phyloP scores from a whole-genome alignment of 2,888 invertebrate genomes.

The Theretra japonica region DNA sequence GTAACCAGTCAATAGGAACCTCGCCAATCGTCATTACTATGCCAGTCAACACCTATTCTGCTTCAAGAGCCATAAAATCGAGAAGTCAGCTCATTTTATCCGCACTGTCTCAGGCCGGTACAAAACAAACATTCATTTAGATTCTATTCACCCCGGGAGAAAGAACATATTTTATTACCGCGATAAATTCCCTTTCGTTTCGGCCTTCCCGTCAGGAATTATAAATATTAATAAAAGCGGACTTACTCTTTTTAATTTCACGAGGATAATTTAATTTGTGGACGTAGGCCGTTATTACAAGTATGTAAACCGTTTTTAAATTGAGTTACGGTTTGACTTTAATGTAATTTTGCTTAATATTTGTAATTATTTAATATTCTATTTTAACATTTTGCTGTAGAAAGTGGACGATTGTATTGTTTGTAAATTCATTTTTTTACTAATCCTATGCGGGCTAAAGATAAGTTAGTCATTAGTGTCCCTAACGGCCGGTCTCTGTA shows the following conservation, averaged over 20 bases:
- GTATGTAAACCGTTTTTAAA: neutral
- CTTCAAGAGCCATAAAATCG: neutral
- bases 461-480: neutral
- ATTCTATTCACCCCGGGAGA: constrained; percentile 16
- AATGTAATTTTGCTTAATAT: neutral
- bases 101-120: constrained; percentile 10
- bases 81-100: constrained; percentile 4
- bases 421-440: too few species aligned
- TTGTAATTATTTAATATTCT: neutral
- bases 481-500: too few species aligned
- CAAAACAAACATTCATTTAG: constrained; percentile 26
- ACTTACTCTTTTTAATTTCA: constrained; percentile 11
- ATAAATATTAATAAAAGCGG: constrained; percentile 24
- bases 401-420: too few species aligned
- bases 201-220: constrained; percentile 11
- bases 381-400: too few species aligned
- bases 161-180: constrained; percentile 21
- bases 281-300: neutral
- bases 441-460: neutral
- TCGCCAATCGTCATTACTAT: neutral
- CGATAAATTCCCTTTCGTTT: constrained; percentile 23
- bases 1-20: too few species aligned
- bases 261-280: constrained; percentile 8
- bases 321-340: neutral
- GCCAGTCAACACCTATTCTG: neutral